Evolutionary conservation across 37 sponge, comb jelly and placozoan genomes (phyloP), one percentile per base, ranked within the genome.

Genomic region (Hexactinellida sp.): DNA sequence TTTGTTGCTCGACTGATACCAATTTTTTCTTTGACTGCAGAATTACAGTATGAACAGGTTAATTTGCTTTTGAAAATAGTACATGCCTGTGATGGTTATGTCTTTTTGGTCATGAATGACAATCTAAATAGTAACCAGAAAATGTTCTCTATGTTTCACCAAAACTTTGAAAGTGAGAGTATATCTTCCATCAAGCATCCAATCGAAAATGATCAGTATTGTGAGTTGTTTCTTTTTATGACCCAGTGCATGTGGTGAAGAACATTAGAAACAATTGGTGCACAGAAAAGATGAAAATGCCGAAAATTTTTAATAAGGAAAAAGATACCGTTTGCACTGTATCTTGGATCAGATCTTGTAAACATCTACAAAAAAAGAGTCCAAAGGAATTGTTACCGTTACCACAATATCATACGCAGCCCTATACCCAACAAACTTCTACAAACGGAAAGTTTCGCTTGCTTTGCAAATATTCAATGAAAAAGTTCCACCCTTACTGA

Each of bases 261-360:
- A 47, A 47, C 52, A 47, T 47, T 47, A 47, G 13, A 16, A 47
- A 47, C 52, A 47, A 47, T 47, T 47, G 52, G 52, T 19, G 52
- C 52, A 47, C 13, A 47, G 16, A 47, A 47, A 47, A 47, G 52
- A 47, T 47, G 52, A 47, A 47, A 16, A 47, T 47, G 52, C 52
- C 16, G 9, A 47, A 41, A 47, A 47, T 47, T 47, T 47, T 47
- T 47, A 9, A 47, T 63, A 63, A 63, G 34, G 76, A 63, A 63
- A 63, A 63, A 25, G 76, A 63, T 63, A 63, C 76, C 21, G 76
- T 63, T 63, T n/a, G 76, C 76, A 63, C 25, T 63, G 30, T n/a
- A 63, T 63, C 76, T 63, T 63, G 13, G 30, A n/a, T 63, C 76
- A 63, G 25, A n/a, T 63, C 76, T 63, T 63, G 76, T 63, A 63